Conservation (phyloP, 2,797 vertebrate genomes). For the Neoniphon sammara region DNA sequence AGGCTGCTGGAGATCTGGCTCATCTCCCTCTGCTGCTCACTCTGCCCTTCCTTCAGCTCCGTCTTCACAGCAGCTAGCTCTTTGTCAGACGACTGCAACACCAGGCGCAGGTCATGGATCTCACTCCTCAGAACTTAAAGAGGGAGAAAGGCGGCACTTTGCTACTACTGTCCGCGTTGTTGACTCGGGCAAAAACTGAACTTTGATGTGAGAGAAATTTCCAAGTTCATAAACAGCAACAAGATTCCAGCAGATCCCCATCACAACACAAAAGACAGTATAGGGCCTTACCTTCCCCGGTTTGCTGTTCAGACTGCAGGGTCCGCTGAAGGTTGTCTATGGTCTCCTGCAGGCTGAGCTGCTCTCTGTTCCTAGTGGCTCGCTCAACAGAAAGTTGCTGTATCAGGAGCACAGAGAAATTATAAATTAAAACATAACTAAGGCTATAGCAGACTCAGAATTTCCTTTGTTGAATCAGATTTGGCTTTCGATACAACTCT, state of each 20-base stretch:
- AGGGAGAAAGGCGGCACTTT: not conserved
- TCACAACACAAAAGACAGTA: constrained; percentile 9
- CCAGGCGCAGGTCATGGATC: constrained; percentile 89
- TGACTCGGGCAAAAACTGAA: not conserved
- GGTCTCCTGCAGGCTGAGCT: constrained; percentile 81
- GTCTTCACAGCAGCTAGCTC: constrained; percentile 85
- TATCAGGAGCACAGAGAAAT: constrained; percentile 18
- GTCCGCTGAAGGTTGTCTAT: constrained; percentile 81
- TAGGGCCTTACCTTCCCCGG: constrained; percentile 67
- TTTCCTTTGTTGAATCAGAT: too few species aligned
- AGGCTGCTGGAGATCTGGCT: constrained; percentile 86
- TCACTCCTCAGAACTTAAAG: constrained; percentile 89
- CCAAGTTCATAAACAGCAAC: not conserved
- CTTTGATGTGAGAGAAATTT: not conserved
- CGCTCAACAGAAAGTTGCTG: constrained; percentile 88
- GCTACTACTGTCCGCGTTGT: not conserved
- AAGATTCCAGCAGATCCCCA: not conserved
- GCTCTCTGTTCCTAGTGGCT: constrained; percentile 80
- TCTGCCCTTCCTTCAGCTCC: constrained; percentile 80
- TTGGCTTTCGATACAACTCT: too few species aligned
- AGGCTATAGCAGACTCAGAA: too few species aligned
- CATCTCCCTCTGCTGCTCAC: constrained; percentile 86
- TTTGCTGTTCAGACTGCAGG: constrained; percentile 78
- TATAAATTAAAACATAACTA: not conserved
- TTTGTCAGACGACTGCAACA: constrained; percentile 94